Evolutionary conservation across 2,888 invertebrate genomes (phyloP).

Genomic region (Epinotia nisella): DNA sequence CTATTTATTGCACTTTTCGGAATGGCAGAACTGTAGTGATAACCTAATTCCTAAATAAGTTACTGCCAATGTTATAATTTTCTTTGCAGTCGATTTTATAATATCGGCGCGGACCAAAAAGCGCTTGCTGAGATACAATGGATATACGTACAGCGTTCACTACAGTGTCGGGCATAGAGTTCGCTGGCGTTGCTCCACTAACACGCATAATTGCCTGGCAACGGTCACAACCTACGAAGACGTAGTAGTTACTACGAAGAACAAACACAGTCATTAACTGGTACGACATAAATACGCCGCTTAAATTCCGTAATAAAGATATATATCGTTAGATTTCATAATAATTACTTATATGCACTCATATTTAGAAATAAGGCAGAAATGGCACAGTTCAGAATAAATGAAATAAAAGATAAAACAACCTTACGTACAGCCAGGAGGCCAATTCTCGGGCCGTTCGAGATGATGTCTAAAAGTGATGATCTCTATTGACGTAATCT

Average conservation of each 20-base stretch:
- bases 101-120: not conserved
- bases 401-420: too few species aligned
- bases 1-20: not conserved
- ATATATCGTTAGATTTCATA: too few species aligned
- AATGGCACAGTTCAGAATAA: too few species aligned
- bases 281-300: too few species aligned
- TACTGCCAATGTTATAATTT: not conserved
- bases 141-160: not conserved
- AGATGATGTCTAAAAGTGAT: too few species aligned
- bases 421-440: too few species aligned
- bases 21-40: not conserved
- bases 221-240: not conserved
- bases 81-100: conserved; percentile 17
- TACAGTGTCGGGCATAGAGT: not conserved
- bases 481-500: too few species aligned
- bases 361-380: too few species aligned
- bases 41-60: not conserved
- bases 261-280: not conserved
- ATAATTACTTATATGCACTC: too few species aligned
- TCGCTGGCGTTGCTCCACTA: conserved; percentile 13
- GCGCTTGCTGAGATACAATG: conserved; percentile 10
- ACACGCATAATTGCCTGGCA: conserved; percentile 1
- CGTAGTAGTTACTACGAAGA: not conserved
- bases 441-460: too few species aligned
- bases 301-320: too few species aligned